Evolutionary conservation across 2,888 invertebrate species (phyloP).

Genomic region (Rotaria macrura): DNA sequence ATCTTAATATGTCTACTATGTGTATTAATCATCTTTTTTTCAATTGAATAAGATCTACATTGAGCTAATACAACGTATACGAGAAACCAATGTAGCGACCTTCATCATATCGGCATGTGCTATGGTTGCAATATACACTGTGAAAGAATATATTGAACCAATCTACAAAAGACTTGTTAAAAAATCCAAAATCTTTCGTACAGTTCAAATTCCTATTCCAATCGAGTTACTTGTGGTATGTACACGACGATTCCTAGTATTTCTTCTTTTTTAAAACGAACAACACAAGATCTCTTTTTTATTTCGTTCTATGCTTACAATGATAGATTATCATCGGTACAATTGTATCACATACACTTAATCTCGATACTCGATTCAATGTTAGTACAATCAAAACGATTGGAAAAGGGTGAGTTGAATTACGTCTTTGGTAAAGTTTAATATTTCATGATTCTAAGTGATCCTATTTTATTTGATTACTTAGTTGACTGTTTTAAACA

Average conservation of each 20-base stretch:
- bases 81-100: conserved; percentile 59
- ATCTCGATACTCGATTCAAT: conserved; percentile 56
- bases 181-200: conserved; percentile 37
- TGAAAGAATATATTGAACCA: conserved; percentile 50
- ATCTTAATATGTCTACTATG: neutral
- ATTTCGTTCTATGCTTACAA: no score
- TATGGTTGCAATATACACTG: conserved; percentile 58
- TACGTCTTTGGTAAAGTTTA: no score
- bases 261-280: neutral
- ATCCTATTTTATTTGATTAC: neutral
- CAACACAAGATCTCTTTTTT: no score
- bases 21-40: conserved; percentile 26
- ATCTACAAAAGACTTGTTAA: conserved; percentile 48
- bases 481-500: no score
- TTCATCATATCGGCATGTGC: conserved; percentile 61
- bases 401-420: conserved; percentile 64
- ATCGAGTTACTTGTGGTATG: conserved; percentile 68
- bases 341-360: conserved; percentile 57
- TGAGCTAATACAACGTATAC: conserved; percentile 56
- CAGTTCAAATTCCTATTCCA: conserved; percentile 64
- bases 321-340: conserved; percentile 55
- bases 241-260: conserved; percentile 16
- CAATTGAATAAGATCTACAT: conserved; percentile 55
- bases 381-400: conserved; percentile 65
- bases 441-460: no score